Percentiles rank a stretch among this genome's conserved stretches.
phyloP scores from a whole-genome alignment of 2,888 invertebrate species.

The Corbicula japonica region DNA sequence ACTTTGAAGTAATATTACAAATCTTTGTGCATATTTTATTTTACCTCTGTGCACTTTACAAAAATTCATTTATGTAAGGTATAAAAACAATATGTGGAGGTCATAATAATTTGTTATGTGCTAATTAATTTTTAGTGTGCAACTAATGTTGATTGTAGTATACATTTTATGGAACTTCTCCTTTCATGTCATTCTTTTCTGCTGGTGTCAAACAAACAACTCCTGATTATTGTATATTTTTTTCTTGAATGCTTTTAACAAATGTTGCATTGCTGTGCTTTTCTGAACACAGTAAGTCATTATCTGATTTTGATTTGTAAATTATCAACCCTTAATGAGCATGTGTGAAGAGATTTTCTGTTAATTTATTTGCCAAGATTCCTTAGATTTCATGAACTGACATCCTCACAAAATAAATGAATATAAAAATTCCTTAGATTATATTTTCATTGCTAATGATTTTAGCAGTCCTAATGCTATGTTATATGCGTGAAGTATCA shows the following conservation, averaged over 20 bases:
- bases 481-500: constrained; percentile 47
- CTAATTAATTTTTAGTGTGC: constrained; percentile 39
- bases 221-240: constrained; percentile 21
- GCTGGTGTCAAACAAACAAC: background rate
- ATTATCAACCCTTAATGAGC: constrained; percentile 62
- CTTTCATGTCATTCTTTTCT: constrained; percentile 29
- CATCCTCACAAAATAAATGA: constrained; percentile 64
- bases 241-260: constrained; percentile 15
- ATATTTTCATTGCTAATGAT: constrained; percentile 60
- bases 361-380: constrained; percentile 66
- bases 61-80: constrained; percentile 31
- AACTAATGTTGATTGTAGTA: constrained; percentile 26
- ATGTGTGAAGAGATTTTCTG: constrained; percentile 61
- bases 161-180: constrained; percentile 13
- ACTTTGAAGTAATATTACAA: constrained; percentile 20
- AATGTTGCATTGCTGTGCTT: constrained; percentile 9
- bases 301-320: constrained; percentile 59
- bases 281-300: constrained; percentile 31
- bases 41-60: constrained; percentile 4
- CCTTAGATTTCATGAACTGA: constrained; percentile 61
- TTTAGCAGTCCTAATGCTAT: constrained; percentile 44
- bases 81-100: constrained; percentile 39
- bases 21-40: background rate
- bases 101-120: constrained; percentile 34
- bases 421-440: constrained; percentile 62